These are phyloP conservation scores for Acanthopleura granulata DNA, from an alignment of 2,888 invertebrate genomes.

Conservation along the genomic window DNA sequence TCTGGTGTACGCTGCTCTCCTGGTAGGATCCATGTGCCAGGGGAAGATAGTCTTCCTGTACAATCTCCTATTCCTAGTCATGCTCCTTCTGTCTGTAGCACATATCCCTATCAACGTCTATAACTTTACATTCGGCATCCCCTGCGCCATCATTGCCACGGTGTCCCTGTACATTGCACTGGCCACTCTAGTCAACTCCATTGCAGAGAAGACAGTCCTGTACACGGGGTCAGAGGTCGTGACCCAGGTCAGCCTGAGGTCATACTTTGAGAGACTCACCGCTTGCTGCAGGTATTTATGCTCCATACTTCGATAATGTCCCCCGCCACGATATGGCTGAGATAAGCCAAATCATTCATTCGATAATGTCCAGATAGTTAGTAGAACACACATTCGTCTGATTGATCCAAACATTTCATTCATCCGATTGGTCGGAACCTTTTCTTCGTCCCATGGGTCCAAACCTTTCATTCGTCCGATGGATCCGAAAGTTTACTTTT, in stretches of 20 bases:
- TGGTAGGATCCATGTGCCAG: conserved; percentile 32
- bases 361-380: no score
- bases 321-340: no score
- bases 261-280: conserved; percentile 19
- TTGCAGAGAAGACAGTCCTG: conserved; percentile 49
- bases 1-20: conserved; percentile 31
- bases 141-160: conserved; percentile 34
- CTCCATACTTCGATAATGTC: no score
- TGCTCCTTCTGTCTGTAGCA: conserved; percentile 40
- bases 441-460: no score
- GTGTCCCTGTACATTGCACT: conserved; percentile 39
- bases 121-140: conserved; percentile 45
- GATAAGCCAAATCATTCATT: no score
- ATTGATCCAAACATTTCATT: no score
- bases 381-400: no score
- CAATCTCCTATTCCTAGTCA: conserved; percentile 38
- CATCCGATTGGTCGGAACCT: no score
- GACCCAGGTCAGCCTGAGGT: conserved; percentile 30
- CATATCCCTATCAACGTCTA: conserved; percentile 40
- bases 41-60: conserved; percentile 40
- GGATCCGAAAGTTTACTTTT: no score
- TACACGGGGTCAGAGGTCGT: conserved; percentile 42
- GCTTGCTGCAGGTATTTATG: conserved; percentile 19
- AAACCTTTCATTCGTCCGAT: no score
- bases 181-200: conserved; percentile 45